phyloP scores from a whole-genome alignment of 2,888 invertebrate genomes.

The Lasius platythorax region DNA sequence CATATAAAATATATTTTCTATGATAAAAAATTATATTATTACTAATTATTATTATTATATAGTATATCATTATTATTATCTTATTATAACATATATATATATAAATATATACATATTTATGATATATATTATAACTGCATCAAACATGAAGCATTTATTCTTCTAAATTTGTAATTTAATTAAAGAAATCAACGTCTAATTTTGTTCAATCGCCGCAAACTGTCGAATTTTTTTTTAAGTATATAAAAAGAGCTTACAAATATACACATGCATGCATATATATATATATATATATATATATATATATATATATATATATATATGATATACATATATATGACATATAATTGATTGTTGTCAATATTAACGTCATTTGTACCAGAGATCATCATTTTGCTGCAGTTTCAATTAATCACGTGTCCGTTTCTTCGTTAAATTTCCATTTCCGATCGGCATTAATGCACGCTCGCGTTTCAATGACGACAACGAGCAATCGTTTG shows the following conservation, averaged over 20 bases:
- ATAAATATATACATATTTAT: neutral
- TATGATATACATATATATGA: too few species aligned
- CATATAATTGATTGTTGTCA: neutral
- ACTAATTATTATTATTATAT: neutral
- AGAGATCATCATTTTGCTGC: neutral
- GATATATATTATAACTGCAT: neutral
- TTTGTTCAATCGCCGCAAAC: neutral
- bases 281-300: too few species aligned
- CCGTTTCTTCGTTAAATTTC: neutral
- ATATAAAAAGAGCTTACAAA: neutral
- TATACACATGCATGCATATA: too few species aligned
- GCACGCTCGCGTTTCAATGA: slow-evolving; percentile 15
- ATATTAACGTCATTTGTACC: neutral
- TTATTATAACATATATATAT: too few species aligned
- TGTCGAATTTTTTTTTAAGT: neutral
- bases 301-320: too few species aligned
- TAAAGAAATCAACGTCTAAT: neutral
- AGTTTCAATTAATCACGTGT: neutral
- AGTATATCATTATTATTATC: neutral
- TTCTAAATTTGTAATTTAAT: neutral
- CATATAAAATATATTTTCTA: too few species aligned
- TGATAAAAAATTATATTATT: neutral
- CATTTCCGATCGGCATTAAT: slow-evolving; percentile 21
- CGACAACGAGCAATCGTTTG: neutral
- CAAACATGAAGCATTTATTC: neutral